Conservation (phyloP, 64 coral and sea anemone species). For the Montipora efflorescens region DNA sequence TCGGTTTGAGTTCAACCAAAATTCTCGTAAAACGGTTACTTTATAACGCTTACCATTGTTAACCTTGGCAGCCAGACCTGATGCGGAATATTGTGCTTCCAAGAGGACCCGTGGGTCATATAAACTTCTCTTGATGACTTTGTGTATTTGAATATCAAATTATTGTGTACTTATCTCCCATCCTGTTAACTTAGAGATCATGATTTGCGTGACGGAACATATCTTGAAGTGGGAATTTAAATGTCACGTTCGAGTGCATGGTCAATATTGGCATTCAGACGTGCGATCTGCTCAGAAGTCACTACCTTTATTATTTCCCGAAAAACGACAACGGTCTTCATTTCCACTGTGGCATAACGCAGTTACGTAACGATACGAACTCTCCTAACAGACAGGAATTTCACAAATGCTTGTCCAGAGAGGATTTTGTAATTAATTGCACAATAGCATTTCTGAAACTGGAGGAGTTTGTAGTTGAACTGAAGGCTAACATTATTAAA, state of each 20-base stretch:
- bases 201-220: background rate
- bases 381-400: background rate
- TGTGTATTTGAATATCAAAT: background rate
- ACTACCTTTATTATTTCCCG: background rate
- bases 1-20: background rate
- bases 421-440: background rate
- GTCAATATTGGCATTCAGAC: no score
- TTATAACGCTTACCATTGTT: background rate
- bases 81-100: background rate
- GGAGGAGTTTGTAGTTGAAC: background rate
- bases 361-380: background rate
- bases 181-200: background rate
- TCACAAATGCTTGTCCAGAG: background rate
- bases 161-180: constrained; percentile 11
- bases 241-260: background rate
- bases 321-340: background rate
- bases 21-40: background rate
- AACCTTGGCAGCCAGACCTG: background rate
- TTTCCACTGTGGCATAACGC: background rate
- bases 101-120: background rate
- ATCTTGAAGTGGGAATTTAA: background rate
- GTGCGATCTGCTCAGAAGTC: no score
- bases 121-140: background rate
- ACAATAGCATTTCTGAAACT: no score
- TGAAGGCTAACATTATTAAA: background rate